A percentile compares a stretch with the other conserved stretches of the same genome.
phyloP scores from a whole-genome alignment of 2,113 vertebrate species.

The Theristicus caerulescens region DNA sequence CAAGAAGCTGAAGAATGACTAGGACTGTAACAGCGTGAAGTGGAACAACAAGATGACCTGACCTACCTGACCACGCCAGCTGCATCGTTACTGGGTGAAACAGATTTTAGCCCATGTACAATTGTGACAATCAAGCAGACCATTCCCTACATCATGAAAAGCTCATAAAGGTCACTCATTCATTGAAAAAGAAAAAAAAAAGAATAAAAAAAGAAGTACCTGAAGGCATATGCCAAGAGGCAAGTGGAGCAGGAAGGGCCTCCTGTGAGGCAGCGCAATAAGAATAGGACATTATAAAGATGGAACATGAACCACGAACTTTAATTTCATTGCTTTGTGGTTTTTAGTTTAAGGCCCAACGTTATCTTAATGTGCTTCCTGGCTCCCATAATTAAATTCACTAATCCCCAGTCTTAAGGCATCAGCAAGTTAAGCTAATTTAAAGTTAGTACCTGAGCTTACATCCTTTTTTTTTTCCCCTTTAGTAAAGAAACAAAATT shows the following conservation, averaged over 20 bases:
- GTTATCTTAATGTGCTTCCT: slow-evolving; percentile 62
- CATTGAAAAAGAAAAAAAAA: background rate
- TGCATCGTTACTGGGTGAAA: rapidly evolving
- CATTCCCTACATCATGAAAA: background rate
- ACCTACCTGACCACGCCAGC: background rate
- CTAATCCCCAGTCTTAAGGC: slow-evolving; percentile 66
- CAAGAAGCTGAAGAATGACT: background rate
- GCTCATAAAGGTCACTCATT: background rate
- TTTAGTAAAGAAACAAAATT: slow-evolving; percentile 54
- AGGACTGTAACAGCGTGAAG: rapidly evolving
- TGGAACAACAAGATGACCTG: rapidly evolving
- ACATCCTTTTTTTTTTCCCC: background rate
- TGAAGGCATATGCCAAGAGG: rapidly evolving
- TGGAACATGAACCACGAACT: background rate
- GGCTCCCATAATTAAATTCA: slow-evolving; percentile 58
- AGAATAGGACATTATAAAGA: background rate
- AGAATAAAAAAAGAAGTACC: background rate
- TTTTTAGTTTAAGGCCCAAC: slow-evolving; percentile 46
- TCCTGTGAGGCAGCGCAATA: background rate
- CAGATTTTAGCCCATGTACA: rapidly evolving
- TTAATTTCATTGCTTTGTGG: slow-evolving; percentile 1
- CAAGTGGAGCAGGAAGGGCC: background rate
- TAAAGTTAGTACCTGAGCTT: slow-evolving; percentile 48
- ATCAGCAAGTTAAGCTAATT: slow-evolving; percentile 70
- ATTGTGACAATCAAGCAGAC: background rate